Evolutionary conservation across 2,888 invertebrate species (phyloP), one percentile per base, ranked within the genome.

Genomic region (Deilephila porcellus): DNA sequence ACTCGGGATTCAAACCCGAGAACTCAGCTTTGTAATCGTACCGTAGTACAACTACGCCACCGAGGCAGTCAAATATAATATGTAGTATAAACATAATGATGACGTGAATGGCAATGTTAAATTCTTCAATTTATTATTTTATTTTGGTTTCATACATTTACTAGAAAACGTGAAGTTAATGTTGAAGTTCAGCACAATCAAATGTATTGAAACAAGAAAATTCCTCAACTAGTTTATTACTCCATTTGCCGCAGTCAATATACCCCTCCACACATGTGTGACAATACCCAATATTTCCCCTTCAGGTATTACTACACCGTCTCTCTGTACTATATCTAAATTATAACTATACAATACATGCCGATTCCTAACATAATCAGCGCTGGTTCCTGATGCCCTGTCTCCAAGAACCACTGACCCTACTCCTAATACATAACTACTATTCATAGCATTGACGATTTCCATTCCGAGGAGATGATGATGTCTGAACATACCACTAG

Each of bases 301-400:
- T 78, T 85, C 89, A 8, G 90, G 88, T 75, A 93, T 85, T 32
- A 88, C 72, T 6, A 92, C 88, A 19, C 88, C 89, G 74, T 85
- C 81, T 75, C 84, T 78, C 53, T 87, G 86, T 14, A 81, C 85
- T 6, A 92, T 80, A 77, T 92, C 91, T 73, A 93, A 81, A 77
- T 88, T 92, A 76, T 81, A 91, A 3, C 91, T 87, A 77, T 90
- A 91, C 11, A 87, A 72, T 2, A 90, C 84, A 64, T 82, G 83
- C 52, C 81, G 83, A 1, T 78, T 76, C 73, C 89, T 88, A 0
- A 84, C 88, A 79, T 86, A 93, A 85, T 93, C 93, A 59, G 83
- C 78, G 70, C 91, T 90, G 0, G 93, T 92, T 0, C 93, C 93
- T 5, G 93, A 93, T 1, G 86, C 85, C 75, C 92, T 86, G 70